A percentile compares a stretch with the other conserved stretches of the same genome.
These are phyloP conservation scores for Chionoecetes opilio DNA, from an alignment of 1,140 invertebrate species.

Conservation along the genomic window DNA sequence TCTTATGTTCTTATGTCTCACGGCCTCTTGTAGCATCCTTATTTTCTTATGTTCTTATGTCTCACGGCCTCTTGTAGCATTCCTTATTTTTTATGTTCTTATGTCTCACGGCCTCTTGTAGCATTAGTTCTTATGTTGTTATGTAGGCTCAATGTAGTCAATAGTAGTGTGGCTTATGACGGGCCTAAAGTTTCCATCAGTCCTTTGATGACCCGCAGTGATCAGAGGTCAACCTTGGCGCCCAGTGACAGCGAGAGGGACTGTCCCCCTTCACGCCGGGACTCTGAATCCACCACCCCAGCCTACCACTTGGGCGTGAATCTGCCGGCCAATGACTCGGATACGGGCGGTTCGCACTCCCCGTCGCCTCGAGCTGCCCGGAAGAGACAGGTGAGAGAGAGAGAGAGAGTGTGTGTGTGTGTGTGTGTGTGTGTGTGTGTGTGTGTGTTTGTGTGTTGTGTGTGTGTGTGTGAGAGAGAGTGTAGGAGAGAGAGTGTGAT, in stretches of 20 bases:
- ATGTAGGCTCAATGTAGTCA: background rate
- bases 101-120: too few species aligned
- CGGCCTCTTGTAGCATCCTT: too few species aligned
- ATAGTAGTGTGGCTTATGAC: constrained; percentile 20
- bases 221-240: constrained; percentile 94
- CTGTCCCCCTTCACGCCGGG: constrained; percentile 88
- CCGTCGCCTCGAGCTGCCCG: constrained; percentile 93
- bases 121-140: too few species aligned
- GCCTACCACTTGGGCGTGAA: constrained; percentile 87
- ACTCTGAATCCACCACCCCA: constrained; percentile 86
- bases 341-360: constrained; percentile 93
- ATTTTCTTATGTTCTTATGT: too few species aligned
- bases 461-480: constrained; percentile 82
- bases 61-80: too few species aligned
- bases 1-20: too few species aligned
- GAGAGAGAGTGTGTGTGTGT: background rate
- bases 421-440: too few species aligned
- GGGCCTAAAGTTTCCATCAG: constrained; percentile 59
- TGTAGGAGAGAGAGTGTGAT: constrained; percentile 88
- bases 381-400: constrained; percentile 87
- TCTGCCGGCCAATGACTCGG: constrained; percentile 90
- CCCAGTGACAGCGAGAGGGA: constrained; percentile 95
- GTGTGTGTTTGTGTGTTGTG: too few species aligned
- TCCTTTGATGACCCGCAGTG: constrained; percentile 86
- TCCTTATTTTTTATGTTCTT: too few species aligned